Conservation (phyloP, 2,888 invertebrate genomes). For the Nycteola revayana region DNA sequence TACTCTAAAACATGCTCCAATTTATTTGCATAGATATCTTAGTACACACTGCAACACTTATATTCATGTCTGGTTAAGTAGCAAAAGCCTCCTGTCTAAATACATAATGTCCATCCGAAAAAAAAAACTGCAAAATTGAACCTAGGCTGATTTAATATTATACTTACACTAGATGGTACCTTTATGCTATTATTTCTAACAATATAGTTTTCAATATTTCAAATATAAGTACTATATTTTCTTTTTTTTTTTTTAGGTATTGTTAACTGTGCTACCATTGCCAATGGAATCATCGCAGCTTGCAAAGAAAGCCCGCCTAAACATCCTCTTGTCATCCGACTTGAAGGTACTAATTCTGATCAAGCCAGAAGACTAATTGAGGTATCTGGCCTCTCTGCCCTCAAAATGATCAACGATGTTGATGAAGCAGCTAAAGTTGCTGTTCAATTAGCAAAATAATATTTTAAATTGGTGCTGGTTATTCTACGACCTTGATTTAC, state of each 20-base stretch:
- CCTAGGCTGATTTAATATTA: too few relatives aligned
- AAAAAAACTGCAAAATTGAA: too few relatives aligned
- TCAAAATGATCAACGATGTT: constrained; percentile 91
- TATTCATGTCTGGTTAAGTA: too few relatives aligned
- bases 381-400: constrained; percentile 89
- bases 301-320: constrained; percentile 89
- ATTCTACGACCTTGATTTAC: constrained; percentile 22
- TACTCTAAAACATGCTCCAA: too few relatives aligned
- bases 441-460: constrained; percentile 77
- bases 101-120: too few relatives aligned
- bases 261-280: constrained; percentile 98
- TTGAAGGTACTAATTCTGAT: constrained; percentile 97
- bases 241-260: constrained; percentile 91
- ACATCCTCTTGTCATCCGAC: constrained; percentile 94
- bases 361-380: constrained; percentile 91
- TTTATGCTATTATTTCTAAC: too few relatives aligned
- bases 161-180: too few relatives aligned
- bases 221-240: too few relatives aligned
- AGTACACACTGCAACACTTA: too few relatives aligned
- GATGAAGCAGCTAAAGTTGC: constrained; percentile 97
- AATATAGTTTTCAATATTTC: too few relatives aligned
- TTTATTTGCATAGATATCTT: too few relatives aligned
- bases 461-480: constrained; percentile 8
- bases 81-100: too few relatives aligned
- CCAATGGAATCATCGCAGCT: constrained; percentile 96